Evolutionary conservation across 2,888 invertebrate genomes (phyloP), one percentile per base, ranked within the genome.

Genomic region (Seira sanloemensis): DNA sequence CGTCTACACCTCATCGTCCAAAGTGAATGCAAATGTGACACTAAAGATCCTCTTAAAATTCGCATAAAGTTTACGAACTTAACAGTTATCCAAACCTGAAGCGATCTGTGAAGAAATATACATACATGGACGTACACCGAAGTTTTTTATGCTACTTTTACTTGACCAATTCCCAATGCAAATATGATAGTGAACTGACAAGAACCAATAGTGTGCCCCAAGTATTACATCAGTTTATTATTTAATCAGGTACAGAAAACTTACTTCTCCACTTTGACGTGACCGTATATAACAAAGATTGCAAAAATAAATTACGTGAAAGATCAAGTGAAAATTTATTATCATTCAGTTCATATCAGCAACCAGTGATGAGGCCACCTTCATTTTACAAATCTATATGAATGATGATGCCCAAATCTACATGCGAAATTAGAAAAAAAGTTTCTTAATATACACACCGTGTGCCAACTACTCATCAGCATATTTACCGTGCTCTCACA

Each of bases 21-120:
- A 37, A 58, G 25, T 73, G 72, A 79, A 79, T 80, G 74, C 68
- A 74, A 74, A 80, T 73, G 73, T 74, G 80, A 74, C 80, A 74
- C 74, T 80, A 74, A 74, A 79, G 37, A 66, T 50, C n/a, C n/a
- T n/a, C 46, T 72, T 25, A 79, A 79, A 78, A 54, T 18, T 71
- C 71, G 46, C 71, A 71, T 37, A 37, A 37, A 37, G 37, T 37
- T 37, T 37, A 12, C 12, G 37, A 37, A 37, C 12, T 4, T 37
- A 37, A 37, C 37, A 37, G 37, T 37, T 37, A 37, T 12, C 37
- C 4, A 37, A 37, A 37, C 37, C 37, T 37, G 37, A 37, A 37
- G 37, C 4, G 37, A 4, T 37, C n/a, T n/a, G n/a, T n/a, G 4
- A 37, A 37, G 37, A 12, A 12, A 37, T 4, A 12, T 12, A 12